Base-by-base conservation (phyloP, 2,888 invertebrate species). In the Augochlorella aurata region DNA sequence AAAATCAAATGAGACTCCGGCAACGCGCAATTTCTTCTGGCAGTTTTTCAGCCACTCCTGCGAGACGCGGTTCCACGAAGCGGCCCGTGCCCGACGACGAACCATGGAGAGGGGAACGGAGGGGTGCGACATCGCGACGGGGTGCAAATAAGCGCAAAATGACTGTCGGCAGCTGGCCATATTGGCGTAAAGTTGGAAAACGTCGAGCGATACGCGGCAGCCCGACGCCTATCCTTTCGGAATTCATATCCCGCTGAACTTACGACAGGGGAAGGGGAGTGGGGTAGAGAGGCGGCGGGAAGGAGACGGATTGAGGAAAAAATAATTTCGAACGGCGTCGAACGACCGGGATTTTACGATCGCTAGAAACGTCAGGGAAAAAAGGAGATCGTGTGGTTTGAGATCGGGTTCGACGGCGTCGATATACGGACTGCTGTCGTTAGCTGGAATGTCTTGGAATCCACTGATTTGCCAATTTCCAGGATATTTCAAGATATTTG, bases 121-220 rank as follows among this genome's bases (percentile, higher is more conserved):
- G 44, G 63, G 21, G 58, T 54, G 18, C 79, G 82, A 85, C 74
- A 70, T 52, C 77, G 79, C 82, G 82, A 81, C 70, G 81, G 81
- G 74, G 89, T 90, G 90, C 90, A 90, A 90, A 90, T 89, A 90
- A 90, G 90, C 90, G 89, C 87, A 90, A 90, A 90, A 90, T 90
- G 89, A 90, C 88, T 89, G 83, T 76, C 87, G 86, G 85, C 88
- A 89, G 86, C 86, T 88, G 88, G 87, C 79, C 84, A 90, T 89
- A 90, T 90, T 90, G 90, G 90, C 90, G 89, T 90, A 87, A 90
- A 90, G 90, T 90, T 90, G 90, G 86, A 89, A 90, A 89, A 86
- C 83, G 88, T 76, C 74, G 79, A 21, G 78, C 87, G 85, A 88
- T 88, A 83, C 85, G 81, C 82, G 74, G 72, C 66, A 79, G 58